Base-by-base conservation (phyloP, 1,140 invertebrate genomes). In the Drosophila kanapiae region DNA sequence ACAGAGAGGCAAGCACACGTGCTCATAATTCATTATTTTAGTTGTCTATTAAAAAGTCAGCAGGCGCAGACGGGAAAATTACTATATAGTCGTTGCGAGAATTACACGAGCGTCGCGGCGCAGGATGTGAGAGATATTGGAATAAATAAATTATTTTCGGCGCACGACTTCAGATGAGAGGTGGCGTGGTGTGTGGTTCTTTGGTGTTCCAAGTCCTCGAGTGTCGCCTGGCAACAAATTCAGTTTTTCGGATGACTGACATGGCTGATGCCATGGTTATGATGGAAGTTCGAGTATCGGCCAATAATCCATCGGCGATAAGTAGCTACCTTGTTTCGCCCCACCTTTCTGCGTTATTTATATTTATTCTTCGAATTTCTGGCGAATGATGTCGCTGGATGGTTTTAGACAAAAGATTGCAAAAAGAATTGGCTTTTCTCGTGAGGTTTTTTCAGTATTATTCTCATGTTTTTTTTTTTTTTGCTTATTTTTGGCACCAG, bases 81-180 rank as follows among this genome's bases (percentile, higher is more conserved):
- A 61, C 56, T 58, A 67, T 42, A 63, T 42, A 49, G 33, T 54
- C 53, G 18, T 33, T 14, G 48, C 31, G 27, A 62, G 54, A 54
- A 70, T 79, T 79, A 83, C 62, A 80, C 60, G 49, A 40, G n/a
- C 49, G 14, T 33, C 13, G 60, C 16, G 31, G 2, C 11, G n/a
- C 13, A 58, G 64, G 51, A 49, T 59, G 29, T 59, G 29, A 59
- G 29, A 59, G 71, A 61, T 63, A 48, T 75, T 78, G 43, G 77
- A 74, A 72, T 88, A 78, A 79, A 80, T 87, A 77, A 83, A 82
- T 88, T 83, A 88, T 80, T 83, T 83, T 87, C 83, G 83, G 84
- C 77, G 76, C 83, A 86, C 79, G 78, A n/a, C n/a, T n/a, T n/a
- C n/a, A n/a, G n/a, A n/a, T n/a, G 69, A 18, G 18, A 10, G 33